Percentiles rank a stretch among this genome's conserved stretches.
phyloP scores from a whole-genome alignment of 2,797 vertebrate species.

The Allenopithecus nigroviridis region DNA sequence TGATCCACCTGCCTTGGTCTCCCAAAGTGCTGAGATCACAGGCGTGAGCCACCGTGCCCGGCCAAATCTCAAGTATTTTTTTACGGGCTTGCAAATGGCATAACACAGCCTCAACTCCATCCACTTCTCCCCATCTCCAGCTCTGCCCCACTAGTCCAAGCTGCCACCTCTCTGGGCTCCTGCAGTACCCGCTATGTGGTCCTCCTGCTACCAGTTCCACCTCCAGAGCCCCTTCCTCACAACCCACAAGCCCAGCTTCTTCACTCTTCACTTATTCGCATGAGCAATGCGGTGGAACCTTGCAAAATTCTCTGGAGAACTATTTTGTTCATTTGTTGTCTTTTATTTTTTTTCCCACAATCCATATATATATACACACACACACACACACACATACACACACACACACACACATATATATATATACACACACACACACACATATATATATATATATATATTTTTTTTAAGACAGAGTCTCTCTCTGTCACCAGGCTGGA shows the following conservation, averaged over 20 bases:
- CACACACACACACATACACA: no score
- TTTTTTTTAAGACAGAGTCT: background rate
- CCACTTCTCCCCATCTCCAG: background rate
- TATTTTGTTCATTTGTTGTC: background rate
- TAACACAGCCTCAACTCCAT: background rate
- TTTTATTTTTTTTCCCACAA: background rate
- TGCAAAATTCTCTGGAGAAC: background rate
- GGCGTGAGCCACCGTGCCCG: accelerated
- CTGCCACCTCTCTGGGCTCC: background rate
- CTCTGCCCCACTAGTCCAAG: background rate
- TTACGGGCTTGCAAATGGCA: background rate
- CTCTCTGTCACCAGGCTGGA: background rate
- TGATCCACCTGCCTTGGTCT: background rate
- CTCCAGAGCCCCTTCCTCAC: background rate
- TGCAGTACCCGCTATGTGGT: background rate
- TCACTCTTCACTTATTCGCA: background rate
- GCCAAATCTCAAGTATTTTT: background rate
- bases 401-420: no score
- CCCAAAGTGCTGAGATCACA: background rate
- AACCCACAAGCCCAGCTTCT: background rate
- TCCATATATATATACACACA: background rate
- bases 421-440: no score
- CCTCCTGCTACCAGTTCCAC: background rate
- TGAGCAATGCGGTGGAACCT: background rate
- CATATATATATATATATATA: accelerated